Base-by-base conservation (phyloP, 2,888 invertebrate genomes). In the Escarpia spicata region DNA sequence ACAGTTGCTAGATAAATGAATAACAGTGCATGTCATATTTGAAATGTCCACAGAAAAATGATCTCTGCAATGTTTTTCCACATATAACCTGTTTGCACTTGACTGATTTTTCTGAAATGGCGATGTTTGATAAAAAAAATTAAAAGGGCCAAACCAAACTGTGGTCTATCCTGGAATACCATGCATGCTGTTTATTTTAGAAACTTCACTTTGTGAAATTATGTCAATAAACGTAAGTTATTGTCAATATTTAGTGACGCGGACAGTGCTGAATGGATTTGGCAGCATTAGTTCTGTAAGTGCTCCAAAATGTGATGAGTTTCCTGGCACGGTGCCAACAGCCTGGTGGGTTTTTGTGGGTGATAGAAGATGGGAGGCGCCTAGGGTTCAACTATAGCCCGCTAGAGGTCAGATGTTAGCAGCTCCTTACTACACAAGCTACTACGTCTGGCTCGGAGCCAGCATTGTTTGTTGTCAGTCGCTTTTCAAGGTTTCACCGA, bases 21-120 rank as follows among this genome's bases (percentile, higher is more conserved):
- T 26, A 75, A 75, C 75, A 75, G 75, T 26, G 75, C 75, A 75
- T 75, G 75, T 75, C 75, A 75, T 75, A 75, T 75, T 75, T 75
- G 75, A 75, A 75, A 75, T 75, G 75, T 75, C 75, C 75, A 75
- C 19, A 3, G 26, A 75, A 75, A 75, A 75, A 75, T 2, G 1
- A 75, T 26, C 2, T 75, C 19, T 75, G 26, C n/a, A 26, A 75
- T 75, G 75, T 75, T 75, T 15, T 75, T 19, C 37, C 37, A n/a
- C 26, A 26, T 6, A 75, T 75, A 75, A 75, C 75, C 75, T 75
- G 6, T 19, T 26, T 75, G 75, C 75, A 75, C 75, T 75, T 75
- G 75, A 26, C 75, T 75, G 75, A 6, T 6, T 75, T n/a, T 3
- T 75, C 75, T 75, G 75, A 75, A 75, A 75, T 2, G 75, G n/a